Conservation (phyloP, 1,140 invertebrate species). For the Schlechtendalia chinensis region DNA sequence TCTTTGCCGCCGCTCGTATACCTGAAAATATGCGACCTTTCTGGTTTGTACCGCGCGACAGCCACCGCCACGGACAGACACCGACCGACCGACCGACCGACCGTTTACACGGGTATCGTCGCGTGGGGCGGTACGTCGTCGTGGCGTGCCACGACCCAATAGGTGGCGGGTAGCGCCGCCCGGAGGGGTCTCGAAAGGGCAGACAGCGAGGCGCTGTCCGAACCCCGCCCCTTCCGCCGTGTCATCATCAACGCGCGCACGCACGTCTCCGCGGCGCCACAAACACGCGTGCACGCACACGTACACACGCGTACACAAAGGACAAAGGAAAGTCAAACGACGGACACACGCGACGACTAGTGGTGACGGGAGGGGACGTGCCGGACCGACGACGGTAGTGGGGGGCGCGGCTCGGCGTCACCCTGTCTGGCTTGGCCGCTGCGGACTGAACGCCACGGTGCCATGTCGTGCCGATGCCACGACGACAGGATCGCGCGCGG, state of each 20-base stretch:
- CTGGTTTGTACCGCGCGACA: conserved; percentile 23
- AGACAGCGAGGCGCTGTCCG: conserved; percentile 50
- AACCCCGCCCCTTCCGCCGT: neutral
- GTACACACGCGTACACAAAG: conserved; percentile 14
- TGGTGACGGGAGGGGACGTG: neutral
- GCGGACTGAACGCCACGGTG: conserved; percentile 25
- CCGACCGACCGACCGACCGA: neutral
- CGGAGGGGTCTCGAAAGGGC: conserved; percentile 51
- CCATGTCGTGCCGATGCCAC: conserved; percentile 20
- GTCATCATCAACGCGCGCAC: neutral
- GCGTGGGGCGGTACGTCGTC: conserved; percentile 51
- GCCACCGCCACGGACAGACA: too few species aligned
- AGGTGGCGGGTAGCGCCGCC: conserved; percentile 51
- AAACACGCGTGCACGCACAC: neutral
- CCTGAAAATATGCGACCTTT: conserved; percentile 50
- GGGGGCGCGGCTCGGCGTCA: conserved; percentile 57
- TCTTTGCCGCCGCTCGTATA: neutral
- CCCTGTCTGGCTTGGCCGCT: conserved; percentile 77
- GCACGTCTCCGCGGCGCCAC: neutral
- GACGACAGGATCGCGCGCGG: neutral
- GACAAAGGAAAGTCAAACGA: conserved; percentile 50
- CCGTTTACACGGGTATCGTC: too few species aligned
- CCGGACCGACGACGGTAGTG: conserved; percentile 21
- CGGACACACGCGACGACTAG: neutral
- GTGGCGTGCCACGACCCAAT: conserved; percentile 50